Base-by-base conservation (phyloP, 2,797 vertebrate genomes). In the Pterois miles region DNA sequence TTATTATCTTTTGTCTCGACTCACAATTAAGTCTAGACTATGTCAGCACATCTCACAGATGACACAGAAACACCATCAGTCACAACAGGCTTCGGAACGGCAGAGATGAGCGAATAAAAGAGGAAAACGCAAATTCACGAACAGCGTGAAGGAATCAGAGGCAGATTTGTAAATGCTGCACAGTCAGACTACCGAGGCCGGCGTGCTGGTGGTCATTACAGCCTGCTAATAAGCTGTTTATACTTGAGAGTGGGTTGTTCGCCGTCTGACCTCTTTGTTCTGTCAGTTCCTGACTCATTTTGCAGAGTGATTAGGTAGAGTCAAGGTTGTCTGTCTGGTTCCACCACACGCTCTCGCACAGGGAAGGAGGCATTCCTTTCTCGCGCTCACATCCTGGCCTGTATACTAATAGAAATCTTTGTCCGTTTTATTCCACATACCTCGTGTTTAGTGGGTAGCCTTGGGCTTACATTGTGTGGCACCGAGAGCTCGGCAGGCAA, bases 321-420 rank as follows among this genome's bases (percentile, higher is more conserved):
- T 84, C 62, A 78, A 77, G 65, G 84, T 70, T 81, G 85, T 81
- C 76, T 52, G 65, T 88, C 89, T 85, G 82, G 86, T 91, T 91
- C 36, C 56, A 65, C 66, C 27, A 34, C 60, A 46, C 63, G 33
- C 4, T 18, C 23, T n/a, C 8, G 25, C 46, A 52, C 60, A 14
- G 3, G 11, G 23, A n/a, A 57, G 23, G 23, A 69, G 34, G 48
- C 13, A 36, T n/a, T 65, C 25, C 65, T 53, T 62, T 31, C 12
- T 18, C 43, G 14, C 29, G 18, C 38, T 74, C n/a, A 16, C 20
- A 25, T 2, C 31, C 38, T 18, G 29, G 25, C 20, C 2, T 63
- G n/a, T 5, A 50, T 34, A 23, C 59, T 54, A 74, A 71, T 65
- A 40, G 54, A 58, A 60, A 67, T 65, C 5, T 52, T 22, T 38